Evolutionary conservation across 1,140 invertebrate genomes (phyloP), one percentile per base, ranked within the genome.

Genomic region (Meteorus sp.): DNA sequence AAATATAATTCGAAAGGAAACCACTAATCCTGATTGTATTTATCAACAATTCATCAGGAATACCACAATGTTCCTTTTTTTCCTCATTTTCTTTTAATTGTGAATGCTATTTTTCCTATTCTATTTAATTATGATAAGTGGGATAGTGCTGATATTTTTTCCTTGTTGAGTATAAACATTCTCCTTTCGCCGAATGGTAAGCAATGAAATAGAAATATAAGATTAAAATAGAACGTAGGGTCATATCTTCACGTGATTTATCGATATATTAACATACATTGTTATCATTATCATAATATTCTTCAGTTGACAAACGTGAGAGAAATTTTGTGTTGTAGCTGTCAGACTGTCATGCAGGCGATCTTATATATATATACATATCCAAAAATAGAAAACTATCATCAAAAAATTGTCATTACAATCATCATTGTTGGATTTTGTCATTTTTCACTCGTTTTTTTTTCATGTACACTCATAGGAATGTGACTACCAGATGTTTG

Each of bases 61-160:
- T n/a, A n/a, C n/a, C n/a, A n/a, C n/a, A n/a, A n/a, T n/a, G n/a
- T n/a, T n/a, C n/a, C n/a, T n/a, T n/a, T n/a, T n/a, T n/a, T n/a
- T n/a, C n/a, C n/a, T n/a, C n/a, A 44, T 2, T 9, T 44, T 22
- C 22, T n/a, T 17, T 47, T 15, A 8, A 6, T 6, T 47, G 11
- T 25, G 27, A n/a, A 47, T 47, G 13, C 13, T 25, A 47, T 13
- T 13, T 3, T 1, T 27, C 5, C 13, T 23, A 47, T 25, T 47
- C 7, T 19, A 7, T 25, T 57, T 57, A 37, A 39, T 57, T 23
- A 47, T 43, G 6, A 37, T 72, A 71, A 70, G 70, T 69, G 33
- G 63, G 60, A 62, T 67, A 73, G 31, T 71, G 69, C 56, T 72
- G 70, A 57, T 71, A 74, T 70, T 75, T 75, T 73, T 73, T 75